Percentiles rank a stretch among this genome's conserved stretches.
These are phyloP conservation scores for Catalaphyllia jardinei DNA, from an alignment of 64 coral and sea anemone species.

Conservation along the genomic window DNA sequence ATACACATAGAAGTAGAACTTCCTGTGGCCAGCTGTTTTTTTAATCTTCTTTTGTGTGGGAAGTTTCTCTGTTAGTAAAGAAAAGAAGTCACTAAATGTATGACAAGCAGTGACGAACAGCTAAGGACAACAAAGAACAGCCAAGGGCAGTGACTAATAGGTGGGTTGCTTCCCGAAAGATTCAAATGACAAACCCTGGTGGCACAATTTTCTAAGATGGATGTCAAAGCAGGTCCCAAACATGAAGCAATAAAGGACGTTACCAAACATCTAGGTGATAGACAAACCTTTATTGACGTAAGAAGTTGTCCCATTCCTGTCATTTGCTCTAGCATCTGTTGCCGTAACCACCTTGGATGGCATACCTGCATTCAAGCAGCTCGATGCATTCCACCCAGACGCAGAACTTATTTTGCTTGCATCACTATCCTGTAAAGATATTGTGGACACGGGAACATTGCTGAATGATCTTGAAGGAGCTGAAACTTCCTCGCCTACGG, in stretches of 20 bases:
- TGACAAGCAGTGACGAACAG: no score
- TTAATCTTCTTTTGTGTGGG: background rate
- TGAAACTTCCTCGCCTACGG: background rate
- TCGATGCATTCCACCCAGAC: background rate
- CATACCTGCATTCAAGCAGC: background rate
- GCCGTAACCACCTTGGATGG: background rate
- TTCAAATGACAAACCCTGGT: no score
- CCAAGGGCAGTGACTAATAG: no score
- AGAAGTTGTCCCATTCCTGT: background rate
- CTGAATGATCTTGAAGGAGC: background rate
- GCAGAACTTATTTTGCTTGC: background rate
- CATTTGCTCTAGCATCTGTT: background rate
- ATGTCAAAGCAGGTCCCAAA: no score
- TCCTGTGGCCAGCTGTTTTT: background rate
- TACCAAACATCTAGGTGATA: background rate
- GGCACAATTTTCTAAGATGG: no score
- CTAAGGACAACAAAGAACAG: no score
- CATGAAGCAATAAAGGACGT: no score
- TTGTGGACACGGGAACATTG: background rate
- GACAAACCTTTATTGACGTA: background rate
- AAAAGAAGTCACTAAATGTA: background rate
- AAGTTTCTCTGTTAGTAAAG: background rate
- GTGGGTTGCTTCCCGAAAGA: no score
- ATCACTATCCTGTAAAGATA: background rate
- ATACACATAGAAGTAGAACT: constrained; percentile 49